Evolutionary conservation across 2,888 invertebrate genomes (phyloP), one percentile per base, ranked within the genome.

Genomic region (Leptinotarsa haldemani): DNA sequence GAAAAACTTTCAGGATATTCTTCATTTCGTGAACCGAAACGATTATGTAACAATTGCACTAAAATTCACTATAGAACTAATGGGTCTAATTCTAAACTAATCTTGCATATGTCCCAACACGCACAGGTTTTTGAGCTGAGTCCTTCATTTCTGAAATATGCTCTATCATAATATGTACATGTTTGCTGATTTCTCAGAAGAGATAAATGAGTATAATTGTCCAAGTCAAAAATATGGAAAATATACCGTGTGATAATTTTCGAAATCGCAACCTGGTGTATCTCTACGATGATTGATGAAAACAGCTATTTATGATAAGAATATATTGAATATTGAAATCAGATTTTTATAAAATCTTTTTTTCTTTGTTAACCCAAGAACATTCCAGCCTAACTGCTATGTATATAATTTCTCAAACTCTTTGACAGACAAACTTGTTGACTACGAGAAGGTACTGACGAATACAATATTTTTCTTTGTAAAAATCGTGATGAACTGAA

Each of bases 61-160:
- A 65, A 65, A 65, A 22, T 20, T 40, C 40, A 40, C 40, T 40
- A 40, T 40, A 18, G 56, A 56, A 56, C 56, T 56, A 56, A 13
- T 22, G 18, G 18, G 9, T 9, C n/a, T 9, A n/a, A 20, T 52
- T 18, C 56, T 22, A 56, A n/a, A 5, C 56, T 56, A 56, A 56
- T 56, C 7, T 56, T 56, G 56, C 56, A 56, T 20, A 20, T 56
- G 22, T 18, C 56, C 56, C 56, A 56, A 50, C 18, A 18, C 56
- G 5, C 22, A 56, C 13, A 12, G 18, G 1, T 12, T 22, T 56
- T 56, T 56, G 56, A 56, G 56, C 56, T 12, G 12, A 18, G 18
- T 56, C 56, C 56, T 15, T 50, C 50, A 3, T 16, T 50, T 50
- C 5, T 16, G 13, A 50, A 16, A 50, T 50, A 50, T 1, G n/a